Conservation (phyloP, 2,113 vertebrate genomes). For the Eulemur rufifrons region DNA sequence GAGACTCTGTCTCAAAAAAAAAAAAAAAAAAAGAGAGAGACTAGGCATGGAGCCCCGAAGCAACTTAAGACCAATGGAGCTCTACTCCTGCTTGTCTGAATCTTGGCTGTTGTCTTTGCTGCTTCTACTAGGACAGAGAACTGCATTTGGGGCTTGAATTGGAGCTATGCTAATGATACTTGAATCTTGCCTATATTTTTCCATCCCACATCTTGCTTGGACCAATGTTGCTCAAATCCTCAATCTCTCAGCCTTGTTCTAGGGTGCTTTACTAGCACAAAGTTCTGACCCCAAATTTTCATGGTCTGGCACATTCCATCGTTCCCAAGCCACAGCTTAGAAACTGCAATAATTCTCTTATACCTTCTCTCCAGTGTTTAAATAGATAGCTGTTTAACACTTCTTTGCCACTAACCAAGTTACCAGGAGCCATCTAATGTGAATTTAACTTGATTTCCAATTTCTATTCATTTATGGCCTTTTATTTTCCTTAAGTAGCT, state of each 20-base stretch:
- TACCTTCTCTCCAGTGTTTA: not conserved
- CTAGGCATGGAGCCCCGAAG: not conserved
- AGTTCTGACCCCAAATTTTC: not conserved
- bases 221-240: conserved; percentile 1
- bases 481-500: not conserved
- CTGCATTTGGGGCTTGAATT: not conserved
- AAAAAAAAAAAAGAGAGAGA: not conserved
- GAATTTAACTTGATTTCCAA: conserved; percentile 38
- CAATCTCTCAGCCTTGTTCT: not conserved
- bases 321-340: not conserved
- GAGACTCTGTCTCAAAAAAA: no score
- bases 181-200: not conserved
- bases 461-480: not conserved
- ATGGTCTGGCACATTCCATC: not conserved
- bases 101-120: not conserved
- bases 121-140: not conserved
- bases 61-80: not conserved
- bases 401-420: conserved; percentile 1
- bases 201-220: not conserved
- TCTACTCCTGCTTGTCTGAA: not conserved
- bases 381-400: not conserved
- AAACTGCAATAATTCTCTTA: not conserved
- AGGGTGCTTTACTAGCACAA: not conserved
- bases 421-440: not conserved
- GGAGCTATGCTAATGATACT: not conserved